These are phyloP conservation scores for Ganaspis sp. DNA, from an alignment of 1,140 invertebrate species.

Conservation along the genomic window DNA sequence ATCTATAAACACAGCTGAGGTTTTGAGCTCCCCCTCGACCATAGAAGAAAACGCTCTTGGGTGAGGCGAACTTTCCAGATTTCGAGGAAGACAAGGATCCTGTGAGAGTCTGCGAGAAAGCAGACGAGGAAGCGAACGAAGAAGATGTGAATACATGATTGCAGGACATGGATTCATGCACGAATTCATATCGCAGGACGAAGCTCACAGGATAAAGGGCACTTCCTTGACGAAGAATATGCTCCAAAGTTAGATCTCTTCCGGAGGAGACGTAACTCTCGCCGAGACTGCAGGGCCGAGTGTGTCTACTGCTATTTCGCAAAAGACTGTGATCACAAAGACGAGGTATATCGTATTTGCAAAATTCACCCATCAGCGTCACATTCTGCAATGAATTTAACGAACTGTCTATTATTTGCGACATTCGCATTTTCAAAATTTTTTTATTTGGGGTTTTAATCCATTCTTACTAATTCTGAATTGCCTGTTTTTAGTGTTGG, in stretches of 20 bases:
- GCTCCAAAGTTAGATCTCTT: conserved; percentile 83
- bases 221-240: conserved; percentile 85
- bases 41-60: conserved; percentile 88
- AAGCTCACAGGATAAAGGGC: conserved; percentile 87
- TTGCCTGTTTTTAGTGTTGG: too few relatives aligned
- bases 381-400: conserved; percentile 75
- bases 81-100: conserved; percentile 56
- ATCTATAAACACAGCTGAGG: conserved; percentile 85
- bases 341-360: conserved; percentile 84
- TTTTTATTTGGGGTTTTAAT: too few relatives aligned
- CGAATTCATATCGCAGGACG: conserved; percentile 87
- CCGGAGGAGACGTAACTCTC: conserved; percentile 88
- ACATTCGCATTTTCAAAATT: too few relatives aligned
- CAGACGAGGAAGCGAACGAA: conserved; percentile 52
- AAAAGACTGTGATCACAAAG: conserved; percentile 86
- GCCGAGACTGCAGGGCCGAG: conserved; percentile 83
- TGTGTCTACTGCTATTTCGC: conserved; percentile 84
- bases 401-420: too few relatives aligned
- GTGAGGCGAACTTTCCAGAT: conserved; percentile 83
- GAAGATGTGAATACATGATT: conserved; percentile 78
- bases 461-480: too few relatives aligned
- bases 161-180: conserved; percentile 78
- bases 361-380: conserved; percentile 84
- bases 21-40: conserved; percentile 86
- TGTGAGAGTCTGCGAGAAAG: conserved; percentile 54